Evolutionary conservation across 2,888 invertebrate genomes (phyloP).

Genomic region (Cerceris ruficornis): DNA sequence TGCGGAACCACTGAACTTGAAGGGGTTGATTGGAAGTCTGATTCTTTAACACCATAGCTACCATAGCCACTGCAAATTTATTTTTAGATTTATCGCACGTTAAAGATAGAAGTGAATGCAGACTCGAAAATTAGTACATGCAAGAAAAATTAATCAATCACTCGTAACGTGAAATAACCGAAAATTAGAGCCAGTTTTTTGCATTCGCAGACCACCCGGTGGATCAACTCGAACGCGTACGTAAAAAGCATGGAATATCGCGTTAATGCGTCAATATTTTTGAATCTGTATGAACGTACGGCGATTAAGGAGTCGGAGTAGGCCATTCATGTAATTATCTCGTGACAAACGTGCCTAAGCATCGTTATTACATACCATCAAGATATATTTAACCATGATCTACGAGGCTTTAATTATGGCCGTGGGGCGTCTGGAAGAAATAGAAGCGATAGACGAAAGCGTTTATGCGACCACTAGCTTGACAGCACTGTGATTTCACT

Average conservation of each 20-base stretch:
- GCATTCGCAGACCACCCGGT: no score
- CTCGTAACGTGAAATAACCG: no score
- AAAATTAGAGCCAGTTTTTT: no score
- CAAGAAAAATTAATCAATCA: no score
- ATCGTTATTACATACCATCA: slow-evolving; percentile 31
- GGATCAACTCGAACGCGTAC: neutral
- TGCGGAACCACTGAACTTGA: no score
- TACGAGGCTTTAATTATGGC: slow-evolving; percentile 47
- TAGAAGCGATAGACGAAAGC: slow-evolving; percentile 24
- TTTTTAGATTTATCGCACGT: no score
- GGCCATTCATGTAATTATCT: slow-evolving; percentile 22
- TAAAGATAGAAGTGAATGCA: no score
- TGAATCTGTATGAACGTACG: neutral
- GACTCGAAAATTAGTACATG: no score
- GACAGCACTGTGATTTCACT: slow-evolving; percentile 31
- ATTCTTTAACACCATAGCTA: no score
- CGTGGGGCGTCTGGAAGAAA: slow-evolving; percentile 14
- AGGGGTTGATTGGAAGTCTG: no score
- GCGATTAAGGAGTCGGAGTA: slow-evolving; percentile 11
- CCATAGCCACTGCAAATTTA: no score
- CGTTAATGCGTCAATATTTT: neutral
- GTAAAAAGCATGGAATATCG: neutral
- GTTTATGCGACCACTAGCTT: slow-evolving; percentile 16
- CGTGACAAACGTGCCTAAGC: slow-evolving; percentile 20
- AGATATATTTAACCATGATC: slow-evolving; percentile 31